Evolutionary conservation across 1,140 invertebrate genomes (phyloP), one percentile per base, ranked within the genome.

Genomic region (Brachionus rotundiformis): DNA sequence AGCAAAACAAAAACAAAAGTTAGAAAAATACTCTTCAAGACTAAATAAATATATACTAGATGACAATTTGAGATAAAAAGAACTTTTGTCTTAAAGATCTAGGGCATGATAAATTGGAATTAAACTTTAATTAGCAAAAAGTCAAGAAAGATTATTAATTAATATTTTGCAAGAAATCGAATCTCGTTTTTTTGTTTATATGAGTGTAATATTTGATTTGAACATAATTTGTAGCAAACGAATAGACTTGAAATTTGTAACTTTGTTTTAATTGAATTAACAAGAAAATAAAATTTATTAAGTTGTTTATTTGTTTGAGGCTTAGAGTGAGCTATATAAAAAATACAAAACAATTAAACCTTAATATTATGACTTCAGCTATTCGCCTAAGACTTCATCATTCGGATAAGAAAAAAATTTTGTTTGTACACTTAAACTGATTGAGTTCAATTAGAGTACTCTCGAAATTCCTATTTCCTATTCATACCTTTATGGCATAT

Each of bases 291-390:
- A 33, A 68, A 68, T 36, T 73, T 16, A 47, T 73, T 73, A 73
- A 47, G 68, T 44, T 73, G 36, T 73, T 73, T 73, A 73, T 73
- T 73, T 73, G 68, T 73, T 73, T 73, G 68, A 41, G 33, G 25
- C 19, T 73, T 44, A 25, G 25, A 16, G 23, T 54, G 47, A 19
- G 47, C 16, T 54, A 23, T 54, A 54, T 16, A 54, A 54, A 54
- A 54, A 54, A 54, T 54, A 54, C 47, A 54, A 54, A 54, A 54
- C 47, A 54, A 54, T 54, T 16, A 54, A 54, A 54, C 47, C 16
- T 19, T 54, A 54, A 54, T 54, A n/a, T n/a, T n/a, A 54, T 25
- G 47, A 54, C 47, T 54, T 54, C 47, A 54, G 1, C 36, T 39
- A 39, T 39, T 7, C 36, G 36, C 19, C 19, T 54, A 54, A 54